Evolutionary conservation across 1,140 invertebrate genomes (phyloP).

Genomic region (Yoshiicerus persimilis): DNA sequence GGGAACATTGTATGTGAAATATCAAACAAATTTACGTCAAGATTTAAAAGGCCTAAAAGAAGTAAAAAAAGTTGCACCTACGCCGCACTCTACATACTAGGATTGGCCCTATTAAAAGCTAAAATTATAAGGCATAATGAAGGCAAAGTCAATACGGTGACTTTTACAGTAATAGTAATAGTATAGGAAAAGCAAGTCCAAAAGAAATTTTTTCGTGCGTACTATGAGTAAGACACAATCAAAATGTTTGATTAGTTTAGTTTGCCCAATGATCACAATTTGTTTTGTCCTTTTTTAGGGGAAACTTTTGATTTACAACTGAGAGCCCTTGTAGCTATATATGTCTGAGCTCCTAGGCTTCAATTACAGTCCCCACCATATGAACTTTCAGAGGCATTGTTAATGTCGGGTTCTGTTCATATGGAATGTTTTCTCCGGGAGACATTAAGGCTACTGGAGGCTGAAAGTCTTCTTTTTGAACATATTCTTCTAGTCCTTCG

Average conservation of each 20-base stretch:
- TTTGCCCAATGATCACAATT: neutral
- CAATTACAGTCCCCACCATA: constrained; percentile 19
- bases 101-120: neutral
- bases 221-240: neutral
- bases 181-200: neutral
- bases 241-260: neutral
- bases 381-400: constrained; percentile 35
- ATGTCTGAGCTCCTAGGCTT: neutral
- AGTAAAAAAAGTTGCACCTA: neutral
- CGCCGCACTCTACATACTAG: neutral
- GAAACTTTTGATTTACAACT: neutral
- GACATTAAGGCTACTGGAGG: constrained; percentile 59
- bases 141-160: neutral
- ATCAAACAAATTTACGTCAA: neutral
- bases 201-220: neutral
- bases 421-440: constrained; percentile 17
- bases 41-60: neutral
- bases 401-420: neutral
- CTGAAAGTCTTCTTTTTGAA: constrained; percentile 67
- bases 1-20: neutral
- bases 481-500: constrained; percentile 71
- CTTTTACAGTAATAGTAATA: neutral
- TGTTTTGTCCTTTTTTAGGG: neutral
- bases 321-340: neutral
- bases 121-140: neutral